Evolutionary conservation across 2,888 invertebrate genomes (phyloP).

Genomic region (Clunio marinus): DNA sequence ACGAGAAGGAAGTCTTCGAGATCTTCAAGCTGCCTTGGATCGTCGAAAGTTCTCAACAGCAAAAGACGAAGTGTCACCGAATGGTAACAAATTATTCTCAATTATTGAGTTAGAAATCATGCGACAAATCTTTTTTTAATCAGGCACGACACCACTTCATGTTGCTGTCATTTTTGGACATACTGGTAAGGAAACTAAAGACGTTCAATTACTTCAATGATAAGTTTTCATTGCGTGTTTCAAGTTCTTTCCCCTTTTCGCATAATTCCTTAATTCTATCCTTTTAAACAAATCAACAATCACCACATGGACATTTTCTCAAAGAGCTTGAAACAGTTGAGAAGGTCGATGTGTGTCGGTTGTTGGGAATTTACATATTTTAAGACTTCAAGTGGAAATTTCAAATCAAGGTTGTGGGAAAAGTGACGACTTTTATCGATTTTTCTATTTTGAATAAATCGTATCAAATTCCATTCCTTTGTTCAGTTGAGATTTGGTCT

Average conservation of each 20-base stretch:
- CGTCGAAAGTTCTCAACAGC: slow-evolving; percentile 88
- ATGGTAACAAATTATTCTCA: slow-evolving; percentile 53
- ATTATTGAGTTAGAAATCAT: background rate
- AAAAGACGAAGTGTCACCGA: slow-evolving; percentile 74
- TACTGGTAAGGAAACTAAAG: slow-evolving; percentile 55
- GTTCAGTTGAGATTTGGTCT: slow-evolving; percentile 33
- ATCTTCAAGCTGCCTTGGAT: slow-evolving; percentile 80
- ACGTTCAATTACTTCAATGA: background rate
- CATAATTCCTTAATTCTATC: too few relatives aligned
- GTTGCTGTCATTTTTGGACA: slow-evolving; percentile 81
- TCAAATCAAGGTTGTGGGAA: background rate
- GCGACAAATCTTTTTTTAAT: background rate
- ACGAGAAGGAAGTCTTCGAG: slow-evolving; percentile 75
- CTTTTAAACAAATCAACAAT: background rate
- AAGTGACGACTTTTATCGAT: slow-evolving; percentile 18
- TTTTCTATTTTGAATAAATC: slow-evolving; percentile 4
- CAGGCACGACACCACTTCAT: slow-evolving; percentile 71
- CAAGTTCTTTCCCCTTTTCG: too few relatives aligned
- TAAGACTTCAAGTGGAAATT: background rate
- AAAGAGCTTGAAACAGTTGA: background rate
- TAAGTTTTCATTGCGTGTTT: background rate
- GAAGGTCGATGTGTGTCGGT: background rate
- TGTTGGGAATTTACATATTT: background rate
- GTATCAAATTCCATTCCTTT: background rate
- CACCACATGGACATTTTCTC: background rate